phyloP scores from a whole-genome alignment of 1,140 invertebrate species.

The Himalopsyche phryganea region DNA sequence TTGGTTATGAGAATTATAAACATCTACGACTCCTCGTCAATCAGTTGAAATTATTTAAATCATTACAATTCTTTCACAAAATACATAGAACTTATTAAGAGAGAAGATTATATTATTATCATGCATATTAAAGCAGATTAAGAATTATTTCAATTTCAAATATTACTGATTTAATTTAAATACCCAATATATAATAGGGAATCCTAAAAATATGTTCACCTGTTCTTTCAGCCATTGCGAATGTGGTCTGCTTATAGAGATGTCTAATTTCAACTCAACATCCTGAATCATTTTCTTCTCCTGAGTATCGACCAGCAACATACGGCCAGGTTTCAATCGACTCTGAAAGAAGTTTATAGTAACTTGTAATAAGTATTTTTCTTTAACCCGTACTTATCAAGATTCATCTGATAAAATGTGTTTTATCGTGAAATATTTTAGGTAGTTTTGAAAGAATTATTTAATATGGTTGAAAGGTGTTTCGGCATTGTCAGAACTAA shows the following conservation, averaged over 20 bases:
- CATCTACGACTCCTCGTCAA: no score
- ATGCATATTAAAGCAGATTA: neutral
- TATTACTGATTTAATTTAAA: neutral
- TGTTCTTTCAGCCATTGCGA: constrained; percentile 88
- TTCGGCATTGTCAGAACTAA: no score
- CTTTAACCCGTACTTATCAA: no score
- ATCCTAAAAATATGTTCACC: constrained; percentile 52
- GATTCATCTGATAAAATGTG: no score
- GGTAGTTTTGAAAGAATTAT: no score
- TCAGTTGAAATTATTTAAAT: no score
- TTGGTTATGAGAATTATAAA: no score
- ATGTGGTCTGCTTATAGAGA: constrained; percentile 84
- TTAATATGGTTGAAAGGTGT: no score
- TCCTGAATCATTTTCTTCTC: constrained; percentile 91
- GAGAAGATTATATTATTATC: no score
- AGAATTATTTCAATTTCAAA: neutral
- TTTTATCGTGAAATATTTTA: no score
- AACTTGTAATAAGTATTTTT: neutral
- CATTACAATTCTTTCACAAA: no score
- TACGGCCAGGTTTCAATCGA: constrained; percentile 94
- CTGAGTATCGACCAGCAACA: constrained; percentile 95
- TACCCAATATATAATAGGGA: neutral
- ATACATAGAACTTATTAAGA: no score
- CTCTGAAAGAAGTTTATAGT: constrained; percentile 58
- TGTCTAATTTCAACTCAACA: constrained; percentile 86